Base-by-base conservation (phyloP, 2,113 vertebrate genomes). In the Oncorhynchus gorbuscha region DNA sequence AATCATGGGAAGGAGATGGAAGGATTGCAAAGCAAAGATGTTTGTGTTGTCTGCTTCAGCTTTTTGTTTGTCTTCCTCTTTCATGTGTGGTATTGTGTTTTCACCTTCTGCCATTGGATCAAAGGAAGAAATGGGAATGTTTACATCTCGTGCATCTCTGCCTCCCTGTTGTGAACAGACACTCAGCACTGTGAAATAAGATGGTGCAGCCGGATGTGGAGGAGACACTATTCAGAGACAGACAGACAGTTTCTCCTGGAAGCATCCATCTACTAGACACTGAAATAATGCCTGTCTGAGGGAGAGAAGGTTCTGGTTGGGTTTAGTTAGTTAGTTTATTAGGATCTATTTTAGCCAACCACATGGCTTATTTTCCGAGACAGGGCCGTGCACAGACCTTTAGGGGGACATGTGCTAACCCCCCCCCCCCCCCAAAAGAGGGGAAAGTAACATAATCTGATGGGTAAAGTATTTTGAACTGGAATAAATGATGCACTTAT, bases 81-180 rank as follows among this genome's bases (percentile, higher is more conserved):
- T 89, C 82, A 85, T 81, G 85, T 82, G 26, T 9, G 39, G 39
- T 45, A 84, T 68, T 76, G 78, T 76, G 79, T 81, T 83, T 86
- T 82, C 79, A 85, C 79, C 83, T 80, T 3, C 81, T 3, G 64
- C 80, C 28, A 74, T 73, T 64, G 73, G 87, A 91, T 90, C 73
- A 88, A 87, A 82, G 61, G 79, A 59, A 64, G 58, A 71, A 65
- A 64, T 62, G 77, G 76, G 76, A 62, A 80, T 89, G 90, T 91
- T 90, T 91, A 86, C 67, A 78, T 88, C 85, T 89, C 72, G 14
- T 32, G 86, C 77, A 91, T 84, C 88, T 85, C 87, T 69, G 75
- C 13, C 72, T 65, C 24, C 13, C 76, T 4, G 70, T 91, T 90
- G 87, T 90, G 89, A 86, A 82, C 82, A 81, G 85, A 68, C 83